Base-by-base conservation (phyloP, 2,888 invertebrate species). In the Chymomyza amoena region DNA sequence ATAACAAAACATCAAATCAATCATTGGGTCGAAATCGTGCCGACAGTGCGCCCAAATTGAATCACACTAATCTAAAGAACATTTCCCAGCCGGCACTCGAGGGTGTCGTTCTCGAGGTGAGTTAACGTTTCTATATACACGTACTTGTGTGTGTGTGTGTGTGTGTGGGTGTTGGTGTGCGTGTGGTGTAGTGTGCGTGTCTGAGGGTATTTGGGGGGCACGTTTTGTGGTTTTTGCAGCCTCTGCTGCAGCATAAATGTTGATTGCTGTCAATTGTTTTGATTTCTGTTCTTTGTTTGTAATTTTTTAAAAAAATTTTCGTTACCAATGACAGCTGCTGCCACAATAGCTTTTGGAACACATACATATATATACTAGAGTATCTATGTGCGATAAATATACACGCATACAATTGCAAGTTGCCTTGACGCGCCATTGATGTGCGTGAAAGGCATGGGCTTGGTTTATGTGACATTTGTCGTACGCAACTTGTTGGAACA, bases 1-100 rank as follows among this genome's bases (percentile, higher is more conserved):
- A 92, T 84, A 90, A 90, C 81, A 91, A 94, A 79, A 93, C 93
- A 67, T 94, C 94, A 57, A 94, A 94, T 89, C 94, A 94, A 74
- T 93, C 93, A 68, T 89, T 94, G 70, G 93, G 91, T 59, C 89
- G 92, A 72, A 91, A 92, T 84, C 92, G 94, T 88, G 94, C 94
- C 68, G 93, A 94, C 90, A 94, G 94, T 87, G 94, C 94, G 10
- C 94, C 94, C 45, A 94, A 94, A 89, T 90, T 94, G 72, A 93
- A 93, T 63, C 90, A 91, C 84, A 88, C 85, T 73, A 91, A 91
- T 75, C 93, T 93, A 84, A 94, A 93, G 89, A 94, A 94, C 81
- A 93, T 94, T 83, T 94, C 94, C 0, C 94, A 94, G 70, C 94
- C 94, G 4, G 91, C 92, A 51, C 86, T 92, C 66, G 91, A 91